A percentile compares a stretch with the other conserved stretches of the same genome.
phyloP scores from a whole-genome alignment of 2,797 vertebrate genomes.

The Acestrorhynchus altus region DNA sequence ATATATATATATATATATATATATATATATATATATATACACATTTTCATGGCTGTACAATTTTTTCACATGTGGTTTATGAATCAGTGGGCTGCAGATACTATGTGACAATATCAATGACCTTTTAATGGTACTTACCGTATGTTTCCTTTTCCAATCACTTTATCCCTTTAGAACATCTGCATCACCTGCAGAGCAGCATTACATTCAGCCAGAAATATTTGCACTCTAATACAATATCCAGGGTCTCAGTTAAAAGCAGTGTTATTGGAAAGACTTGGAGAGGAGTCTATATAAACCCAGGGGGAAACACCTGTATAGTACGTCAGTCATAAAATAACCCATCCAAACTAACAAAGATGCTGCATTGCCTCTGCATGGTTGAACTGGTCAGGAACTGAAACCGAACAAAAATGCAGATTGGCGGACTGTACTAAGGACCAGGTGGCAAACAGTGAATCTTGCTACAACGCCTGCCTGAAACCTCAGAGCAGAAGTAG shows the following conservation, averaged over 20 bases:
- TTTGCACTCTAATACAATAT: not conserved
- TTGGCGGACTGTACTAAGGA: not conserved
- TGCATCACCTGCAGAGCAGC: conserved; percentile 1
- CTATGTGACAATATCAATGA: not conserved
- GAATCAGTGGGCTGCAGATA: not conserved
- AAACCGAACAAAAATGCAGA: not conserved
- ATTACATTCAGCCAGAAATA: not conserved
- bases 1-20: no score
- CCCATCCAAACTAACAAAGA: not conserved
- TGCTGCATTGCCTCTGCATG: not conserved
- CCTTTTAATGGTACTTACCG: not conserved
- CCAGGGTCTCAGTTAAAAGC: not conserved
- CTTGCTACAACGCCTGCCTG: no score
- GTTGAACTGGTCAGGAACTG: not conserved
- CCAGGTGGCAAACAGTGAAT: not conserved
- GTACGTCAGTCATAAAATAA: not conserved
- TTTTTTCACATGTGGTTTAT: not conserved
- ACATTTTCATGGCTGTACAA: not conserved
- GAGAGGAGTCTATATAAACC: not conserved
- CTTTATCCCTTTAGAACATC: not conserved
- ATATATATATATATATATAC: no score
- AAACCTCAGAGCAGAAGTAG: not conserved
- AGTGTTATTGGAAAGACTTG: not conserved
- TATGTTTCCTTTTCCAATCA: not conserved
- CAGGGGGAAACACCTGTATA: conserved; percentile 10